Base-by-base conservation (phyloP, 2,797 vertebrate genomes). In the Pangasius krempfi region DNA sequence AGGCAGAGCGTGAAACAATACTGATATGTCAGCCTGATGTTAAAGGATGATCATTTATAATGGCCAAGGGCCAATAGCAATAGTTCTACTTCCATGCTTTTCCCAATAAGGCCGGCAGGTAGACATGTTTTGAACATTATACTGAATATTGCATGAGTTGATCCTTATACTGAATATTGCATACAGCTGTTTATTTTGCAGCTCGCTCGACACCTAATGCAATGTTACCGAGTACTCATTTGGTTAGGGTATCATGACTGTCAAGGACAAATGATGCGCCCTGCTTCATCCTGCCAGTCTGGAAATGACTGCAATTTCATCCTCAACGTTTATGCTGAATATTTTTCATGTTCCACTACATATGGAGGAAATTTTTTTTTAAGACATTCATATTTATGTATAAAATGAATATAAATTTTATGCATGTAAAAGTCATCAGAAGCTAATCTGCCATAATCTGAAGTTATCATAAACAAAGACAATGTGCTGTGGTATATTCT, bases 401-500 rank as follows among this genome's bases (percentile, higher is more conserved):
- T 40, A 70, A 30, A 70, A 86, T 62, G 54, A 83, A 64, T 33
- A 60, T 37, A 0, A n/a, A 52, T 78, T 56, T 83, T 64, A 68
- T 76, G 56, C n/a, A 70, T 76, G 60, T 81, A 52, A 76, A 78
- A 56, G 58, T 86, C 89, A 91, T 94, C 92, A 89, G 78, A 83
- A 90, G 86, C 84, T 88, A 87, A 76, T 73, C 89, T 90, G 80
- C 88, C 86, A 79, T 88, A 73, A 70, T 93, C 87, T 79, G 10
- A 90, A 92, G 91, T 91, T 90, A 91, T 91, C n/a, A 89, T 90
- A 90, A 72, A 90, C 79, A 91, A 92, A 91, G 92, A 91, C 9
- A 2, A 58, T 92, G 82, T 78, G 66, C 90, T 91, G 91, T 89
- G 92, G 91, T 93, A 91, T 92, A 93, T 93, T 92, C 84, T 88